Evolutionary conservation across 2,797 vertebrate species (phyloP).

Genomic region (Mormyrus proboscirostris): DNA sequence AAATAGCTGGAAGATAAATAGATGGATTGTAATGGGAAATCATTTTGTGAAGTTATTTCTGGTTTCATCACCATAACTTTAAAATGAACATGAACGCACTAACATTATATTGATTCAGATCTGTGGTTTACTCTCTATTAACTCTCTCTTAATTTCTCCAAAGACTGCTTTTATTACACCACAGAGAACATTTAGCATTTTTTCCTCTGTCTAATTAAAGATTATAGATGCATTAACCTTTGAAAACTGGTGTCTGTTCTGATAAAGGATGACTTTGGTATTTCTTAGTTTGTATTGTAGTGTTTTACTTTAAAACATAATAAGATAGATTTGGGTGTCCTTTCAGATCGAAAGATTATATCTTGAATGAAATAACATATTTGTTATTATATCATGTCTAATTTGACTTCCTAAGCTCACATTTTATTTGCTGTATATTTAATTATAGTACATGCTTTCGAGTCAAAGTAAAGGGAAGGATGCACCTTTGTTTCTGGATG

Average conservation of each 20-base stretch:
- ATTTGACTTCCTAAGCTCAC: not conserved
- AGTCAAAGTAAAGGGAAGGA: not conserved
- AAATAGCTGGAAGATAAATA: not conserved
- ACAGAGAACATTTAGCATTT: not conserved
- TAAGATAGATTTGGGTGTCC: not conserved
- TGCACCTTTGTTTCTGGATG: not conserved
- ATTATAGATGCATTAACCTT: not conserved
- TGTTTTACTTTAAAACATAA: not conserved
- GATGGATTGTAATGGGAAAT: not conserved
- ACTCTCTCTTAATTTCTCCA: not conserved
- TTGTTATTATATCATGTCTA: not conserved
- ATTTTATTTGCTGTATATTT: constrained; percentile 1
- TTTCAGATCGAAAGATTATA: not conserved
- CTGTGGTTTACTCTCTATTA: not conserved
- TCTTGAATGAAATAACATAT: not conserved
- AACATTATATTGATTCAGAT: not conserved
- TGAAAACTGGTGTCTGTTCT: not conserved
- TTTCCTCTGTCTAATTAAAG: not conserved
- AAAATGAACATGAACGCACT: not conserved
- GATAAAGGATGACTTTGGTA: constrained; percentile 6
- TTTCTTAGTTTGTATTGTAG: not conserved
- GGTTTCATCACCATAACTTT: not conserved
- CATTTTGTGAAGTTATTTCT: not conserved
- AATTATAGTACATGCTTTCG: not conserved
- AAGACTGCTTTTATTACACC: constrained; percentile 1